Percentiles rank a stretch among this genome's conserved stretches.
These are phyloP conservation scores for Cremastobaeus sp. DNA, from an alignment of 2,888 invertebrate species.

Conservation along the genomic window DNA sequence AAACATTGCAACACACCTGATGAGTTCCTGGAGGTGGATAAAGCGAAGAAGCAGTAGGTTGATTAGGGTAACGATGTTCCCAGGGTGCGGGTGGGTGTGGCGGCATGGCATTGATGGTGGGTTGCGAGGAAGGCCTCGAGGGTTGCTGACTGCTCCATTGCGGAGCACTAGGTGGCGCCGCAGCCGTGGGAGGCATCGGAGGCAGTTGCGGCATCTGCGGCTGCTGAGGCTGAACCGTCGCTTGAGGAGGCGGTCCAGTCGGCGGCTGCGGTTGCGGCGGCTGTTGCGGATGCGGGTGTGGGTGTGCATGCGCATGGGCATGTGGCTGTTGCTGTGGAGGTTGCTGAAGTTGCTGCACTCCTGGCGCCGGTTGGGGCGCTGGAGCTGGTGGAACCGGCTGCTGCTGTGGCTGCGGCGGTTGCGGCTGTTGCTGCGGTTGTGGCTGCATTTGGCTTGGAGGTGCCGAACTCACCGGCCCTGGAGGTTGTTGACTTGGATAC, in stretches of 20 bases:
- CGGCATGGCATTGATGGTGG: constrained; percentile 70
- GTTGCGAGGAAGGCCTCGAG: constrained; percentile 71
- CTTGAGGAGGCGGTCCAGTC: constrained; percentile 11
- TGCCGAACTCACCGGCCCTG: constrained; percentile 58
- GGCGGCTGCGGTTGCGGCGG: constrained; percentile 65
- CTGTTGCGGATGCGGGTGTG: constrained; percentile 67
- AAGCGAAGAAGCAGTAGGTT: constrained; percentile 69
- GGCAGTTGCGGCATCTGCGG: constrained; percentile 59
- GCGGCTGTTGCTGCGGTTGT: constrained; percentile 51
- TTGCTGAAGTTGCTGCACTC: constrained; percentile 65
- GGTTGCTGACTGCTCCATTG: constrained; percentile 74
- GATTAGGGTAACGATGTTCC: constrained; percentile 76
- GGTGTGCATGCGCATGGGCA: constrained; percentile 71
- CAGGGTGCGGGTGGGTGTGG: constrained; percentile 73
- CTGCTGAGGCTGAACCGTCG: constrained; percentile 41
- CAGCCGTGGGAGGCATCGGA: constrained; percentile 59
- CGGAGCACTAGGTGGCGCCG: constrained; percentile 68
- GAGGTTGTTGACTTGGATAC: constrained; percentile 73
- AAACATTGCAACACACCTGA: too few species aligned
- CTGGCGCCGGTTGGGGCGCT: constrained; percentile 5
- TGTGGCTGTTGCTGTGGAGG: constrained; percentile 70
- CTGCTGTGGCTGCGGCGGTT: constrained; percentile 60
- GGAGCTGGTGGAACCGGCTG: constrained; percentile 58
- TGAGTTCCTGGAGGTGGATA: constrained; percentile 74
- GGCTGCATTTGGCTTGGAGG: constrained; percentile 62